Conservation (phyloP, 2,113 vertebrate species). For the Picathartes gymnocephalus region DNA sequence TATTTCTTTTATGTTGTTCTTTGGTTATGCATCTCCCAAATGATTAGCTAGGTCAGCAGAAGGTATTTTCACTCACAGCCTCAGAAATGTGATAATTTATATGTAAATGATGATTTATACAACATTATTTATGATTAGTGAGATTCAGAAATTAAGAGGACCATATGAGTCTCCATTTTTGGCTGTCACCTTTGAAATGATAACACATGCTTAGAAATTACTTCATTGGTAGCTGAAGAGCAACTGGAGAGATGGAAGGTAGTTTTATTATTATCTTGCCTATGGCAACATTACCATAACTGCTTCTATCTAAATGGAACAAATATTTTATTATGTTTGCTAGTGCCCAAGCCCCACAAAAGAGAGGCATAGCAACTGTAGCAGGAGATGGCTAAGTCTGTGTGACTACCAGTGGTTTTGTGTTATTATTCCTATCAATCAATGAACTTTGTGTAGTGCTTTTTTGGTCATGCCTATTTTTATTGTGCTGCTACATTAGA, state of each 20-base stretch:
- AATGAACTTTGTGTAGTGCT: not conserved
- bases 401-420: not conserved
- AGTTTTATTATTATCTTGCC: not conserved
- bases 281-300: not conserved
- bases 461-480: not conserved
- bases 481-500: not conserved
- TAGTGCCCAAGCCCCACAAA: not conserved
- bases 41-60: not conserved
- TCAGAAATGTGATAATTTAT: not conserved
- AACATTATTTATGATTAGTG: not conserved
- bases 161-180: not conserved
- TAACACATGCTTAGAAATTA: not conserved
- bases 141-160: not conserved
- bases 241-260: not conserved
- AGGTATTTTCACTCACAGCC: not conserved
- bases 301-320: not conserved
- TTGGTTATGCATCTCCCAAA: not conserved
- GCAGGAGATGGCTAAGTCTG: not conserved
- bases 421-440: not conserved
- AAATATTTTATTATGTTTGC: not conserved
- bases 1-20: not conserved
- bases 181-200: not conserved
- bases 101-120: not conserved
- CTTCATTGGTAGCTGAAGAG: not conserved
- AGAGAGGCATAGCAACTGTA: not conserved